A percentile compares a stretch with the other conserved stretches of the same genome.
Evolutionary conservation across 2,113 vertebrate species (phyloP).

Genomic region (Pycnonotus jocosus): DNA sequence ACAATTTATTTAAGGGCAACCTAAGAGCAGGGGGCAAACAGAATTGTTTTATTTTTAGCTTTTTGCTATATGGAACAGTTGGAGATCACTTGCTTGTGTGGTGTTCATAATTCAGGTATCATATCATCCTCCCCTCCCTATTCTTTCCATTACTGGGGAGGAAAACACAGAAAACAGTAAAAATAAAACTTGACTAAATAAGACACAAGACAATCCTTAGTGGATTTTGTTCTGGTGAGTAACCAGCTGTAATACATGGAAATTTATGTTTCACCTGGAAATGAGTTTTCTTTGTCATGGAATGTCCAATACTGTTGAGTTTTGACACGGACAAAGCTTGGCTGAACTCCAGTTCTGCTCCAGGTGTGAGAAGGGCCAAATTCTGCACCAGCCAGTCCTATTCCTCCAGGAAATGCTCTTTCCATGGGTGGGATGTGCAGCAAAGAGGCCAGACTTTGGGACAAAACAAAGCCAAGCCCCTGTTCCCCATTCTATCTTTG

Average conservation of each 20-base stretch:
- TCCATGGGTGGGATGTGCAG: rapidly evolving
- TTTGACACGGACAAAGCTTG: background rate
- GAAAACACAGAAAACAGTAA: background rate
- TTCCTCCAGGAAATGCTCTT: background rate
- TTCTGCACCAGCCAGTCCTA: rapidly evolving
- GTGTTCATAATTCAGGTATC: background rate
- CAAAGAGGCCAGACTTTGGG: background rate
- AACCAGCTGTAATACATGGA: background rate
- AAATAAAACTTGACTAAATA: background rate
- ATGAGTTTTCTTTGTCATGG: background rate
- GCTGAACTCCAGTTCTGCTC: background rate
- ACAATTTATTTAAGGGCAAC: background rate
- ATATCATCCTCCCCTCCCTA: background rate
- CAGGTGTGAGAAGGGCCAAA: background rate
- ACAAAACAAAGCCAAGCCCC: background rate
- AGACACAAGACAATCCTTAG: background rate
- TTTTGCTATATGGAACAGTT: background rate
- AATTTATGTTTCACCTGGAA: background rate
- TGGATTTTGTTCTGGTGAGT: background rate
- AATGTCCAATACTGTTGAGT: background rate
- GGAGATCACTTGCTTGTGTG: background rate
- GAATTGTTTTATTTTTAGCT: background rate
- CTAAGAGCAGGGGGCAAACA: background rate
- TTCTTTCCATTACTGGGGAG: background rate
- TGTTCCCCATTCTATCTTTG: background rate